Conservation (phyloP, 2,797 vertebrate species). For the Chrysocyon brachyurus region DNA sequence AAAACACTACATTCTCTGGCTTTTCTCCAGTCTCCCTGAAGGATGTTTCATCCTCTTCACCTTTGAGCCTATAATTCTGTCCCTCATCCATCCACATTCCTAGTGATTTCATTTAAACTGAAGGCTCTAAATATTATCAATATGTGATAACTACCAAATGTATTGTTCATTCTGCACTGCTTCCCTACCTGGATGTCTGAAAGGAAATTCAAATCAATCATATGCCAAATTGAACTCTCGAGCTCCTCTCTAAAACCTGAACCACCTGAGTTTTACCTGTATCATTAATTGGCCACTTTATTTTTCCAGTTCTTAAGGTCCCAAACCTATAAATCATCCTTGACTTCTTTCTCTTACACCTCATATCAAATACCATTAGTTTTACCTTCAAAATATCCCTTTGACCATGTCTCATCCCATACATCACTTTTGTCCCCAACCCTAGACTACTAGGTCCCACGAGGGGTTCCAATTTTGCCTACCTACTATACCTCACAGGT, state of each 20-base stretch:
- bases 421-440: not conserved
- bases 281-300: not conserved
- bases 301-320: not conserved
- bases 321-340: not conserved
- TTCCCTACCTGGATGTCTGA: not conserved
- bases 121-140: not conserved
- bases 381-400: not conserved
- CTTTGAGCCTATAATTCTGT: not conserved
- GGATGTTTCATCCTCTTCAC: not conserved
- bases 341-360: not conserved
- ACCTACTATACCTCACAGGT: not conserved
- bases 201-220: not conserved
- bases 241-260: not conserved
- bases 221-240: not conserved
- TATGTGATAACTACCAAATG: not conserved
- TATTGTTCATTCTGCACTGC: not conserved
- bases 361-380: not conserved
- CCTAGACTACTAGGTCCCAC: not conserved
- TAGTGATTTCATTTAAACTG: not conserved
- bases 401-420: not conserved
- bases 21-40: not conserved
- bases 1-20: not conserved
- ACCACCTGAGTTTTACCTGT: not conserved
- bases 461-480: not conserved
- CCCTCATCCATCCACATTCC: not conserved